Conservation (phyloP, 2,888 invertebrate genomes). For the Empis stercorea region DNA sequence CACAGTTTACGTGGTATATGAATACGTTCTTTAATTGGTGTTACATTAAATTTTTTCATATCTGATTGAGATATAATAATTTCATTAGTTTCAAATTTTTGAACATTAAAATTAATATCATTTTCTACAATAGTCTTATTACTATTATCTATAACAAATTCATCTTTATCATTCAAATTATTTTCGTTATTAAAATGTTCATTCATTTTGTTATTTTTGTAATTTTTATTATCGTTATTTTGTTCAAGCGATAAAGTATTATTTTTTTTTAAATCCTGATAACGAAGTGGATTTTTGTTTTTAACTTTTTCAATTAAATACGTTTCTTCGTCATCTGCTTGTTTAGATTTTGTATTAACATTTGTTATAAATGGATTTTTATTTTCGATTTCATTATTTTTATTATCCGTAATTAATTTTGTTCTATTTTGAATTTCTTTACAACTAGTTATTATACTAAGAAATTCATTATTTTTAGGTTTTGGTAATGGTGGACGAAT, state of each 20-base stretch:
- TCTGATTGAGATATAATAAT: constrained; percentile 26
- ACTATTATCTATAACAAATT: neutral
- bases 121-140: neutral
- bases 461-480: constrained; percentile 25
- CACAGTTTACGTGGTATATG: constrained; percentile 53
- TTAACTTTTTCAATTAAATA: constrained; percentile 22
- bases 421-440: constrained; percentile 13
- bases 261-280: neutral
- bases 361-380: neutral
- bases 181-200: neutral
- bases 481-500: constrained; percentile 19
- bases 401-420: neutral
- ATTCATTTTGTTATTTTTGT: neutral
- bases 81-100: constrained; percentile 26
- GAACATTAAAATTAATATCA: constrained; percentile 3
- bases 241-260: neutral
- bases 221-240: neutral
- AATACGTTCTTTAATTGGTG: constrained; percentile 41
- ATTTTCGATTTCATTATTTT: too few species aligned
- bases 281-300: constrained; percentile 13
- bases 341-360: neutral
- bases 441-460: constrained; percentile 22
- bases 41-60: constrained; percentile 25
- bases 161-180: neutral
- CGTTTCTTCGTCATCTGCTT: constrained; percentile 21